Base-by-base conservation (phyloP, 2,113 vertebrate species). In the Aptenodytes forsteri region DNA sequence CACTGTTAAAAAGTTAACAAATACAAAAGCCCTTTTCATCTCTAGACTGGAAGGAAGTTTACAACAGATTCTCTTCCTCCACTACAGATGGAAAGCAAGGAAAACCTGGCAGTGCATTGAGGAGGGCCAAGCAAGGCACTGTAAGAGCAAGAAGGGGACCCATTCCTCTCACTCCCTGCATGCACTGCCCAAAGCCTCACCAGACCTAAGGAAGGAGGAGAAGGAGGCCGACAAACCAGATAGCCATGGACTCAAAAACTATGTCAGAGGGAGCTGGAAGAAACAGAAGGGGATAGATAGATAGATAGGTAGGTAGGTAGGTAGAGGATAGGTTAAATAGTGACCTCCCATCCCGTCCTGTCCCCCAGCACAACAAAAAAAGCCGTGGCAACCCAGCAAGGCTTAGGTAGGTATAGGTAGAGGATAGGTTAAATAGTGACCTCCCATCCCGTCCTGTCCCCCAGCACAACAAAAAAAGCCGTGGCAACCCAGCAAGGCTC, bases 301-400 rank as follows among this genome's bases (percentile, higher is more conserved):
- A 42, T 15, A 5, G 10, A 26, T 1, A 13, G 42, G 14, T 15
- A 8, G 10, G 23, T 1, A 22, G 19, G 26, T 6, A 27, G 26
- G 18, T 5, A 32, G 56, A 52, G 22, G 4, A 50, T 0, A 15
- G 36, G 40, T 29, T 54, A 82, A 77, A 77, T 2, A 69, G 23
- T 47, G 25, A 71, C 55, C 18, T 69, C 9, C 47, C 14, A 10
- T 55, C 40, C 64, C 17, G 5, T 22, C 40, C 64, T 20, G 5
- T 22, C 50, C 30, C 26, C 15, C 9, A 6, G 50, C 47, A 66
- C 30, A 50, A 46, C 10, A 52, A 42, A 42, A 36, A 71, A n/a
- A 34, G 38, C 46, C 11, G 22, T 16, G 62, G 16, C 47, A 83
- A 32, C n/a, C 49, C 87, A 93, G 58, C 50, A 15, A 50, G 29